Evolutionary conservation across 2,797 vertebrate species (phyloP), one percentile per base, ranked within the genome.

Genomic region (Hippoglossus hippoglossus): DNA sequence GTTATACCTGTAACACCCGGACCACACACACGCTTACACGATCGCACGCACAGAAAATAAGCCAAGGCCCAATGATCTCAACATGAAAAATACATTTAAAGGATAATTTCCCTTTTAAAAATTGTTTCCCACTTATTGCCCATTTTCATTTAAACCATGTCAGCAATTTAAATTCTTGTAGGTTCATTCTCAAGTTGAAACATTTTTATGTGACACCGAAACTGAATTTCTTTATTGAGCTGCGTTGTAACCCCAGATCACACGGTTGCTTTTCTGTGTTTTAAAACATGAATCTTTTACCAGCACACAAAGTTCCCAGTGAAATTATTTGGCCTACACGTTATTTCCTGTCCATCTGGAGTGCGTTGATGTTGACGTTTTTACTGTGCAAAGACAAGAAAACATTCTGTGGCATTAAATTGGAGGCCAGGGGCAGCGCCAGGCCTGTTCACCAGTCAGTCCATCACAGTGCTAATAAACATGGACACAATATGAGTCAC

Each of bases 271-370:
- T 51, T 53, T 73, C 50, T 75, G 28, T 24, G 12, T 60, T 36
- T 55, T 28, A 41, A 51, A 71, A 54, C 41, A 49, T 21, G 9
- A 67, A 31, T 54, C 34, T 71, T 63, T n/a, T 41, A 53, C 25
- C 67, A 31, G 24, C 55, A 19, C 4, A 36, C 34, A 11, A 53
- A 51, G 25, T 51, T 74, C 3, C 12, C 59, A 26, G n/a, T 31
- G 57, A 75, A 50, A 73, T 58, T 0, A 60, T 79, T 64, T 63
- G 26, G 19, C 16, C 21, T 51, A 4, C 19, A 53, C 15, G 60
- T 41, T 64, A 67, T 73, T 57, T 85, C 51, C 69, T 68, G 41
- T 51, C 41, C 41, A 52, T 50, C 28, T 68, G 72, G 57, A 41
- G 10, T 0, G 0, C 19, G 41, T 28, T 49, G 51, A 60, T 58